Conservation (phyloP, 2,797 vertebrate genomes). For the Pitangus sulphuratus region DNA sequence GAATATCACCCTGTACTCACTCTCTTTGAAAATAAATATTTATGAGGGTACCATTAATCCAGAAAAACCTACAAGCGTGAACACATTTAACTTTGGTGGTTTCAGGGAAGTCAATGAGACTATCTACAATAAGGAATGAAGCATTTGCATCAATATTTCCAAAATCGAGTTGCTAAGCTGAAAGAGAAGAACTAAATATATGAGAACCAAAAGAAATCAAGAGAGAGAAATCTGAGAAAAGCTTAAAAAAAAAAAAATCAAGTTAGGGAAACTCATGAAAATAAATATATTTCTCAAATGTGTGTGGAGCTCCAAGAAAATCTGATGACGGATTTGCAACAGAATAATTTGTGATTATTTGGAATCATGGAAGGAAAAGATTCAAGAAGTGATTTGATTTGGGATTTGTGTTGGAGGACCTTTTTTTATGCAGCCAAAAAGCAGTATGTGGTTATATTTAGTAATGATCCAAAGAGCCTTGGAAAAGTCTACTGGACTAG, state of each 20-base stretch:
- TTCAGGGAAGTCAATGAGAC: background rate
- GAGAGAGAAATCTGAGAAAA: conserved; percentile 9
- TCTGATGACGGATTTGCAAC: conserved; percentile 19
- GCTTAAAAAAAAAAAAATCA: background rate
- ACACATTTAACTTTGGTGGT: background rate
- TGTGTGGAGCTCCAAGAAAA: conserved; percentile 45
- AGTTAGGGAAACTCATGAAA: background rate
- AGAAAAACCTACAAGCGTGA: background rate
- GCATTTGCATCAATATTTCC: background rate
- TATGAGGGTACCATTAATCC: background rate
- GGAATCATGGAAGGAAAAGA: conserved; percentile 36
- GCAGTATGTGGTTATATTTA: background rate
- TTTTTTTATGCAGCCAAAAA: background rate
- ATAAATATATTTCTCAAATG: conserved; percentile 27
- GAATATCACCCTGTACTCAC: background rate
- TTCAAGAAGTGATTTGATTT: background rate
- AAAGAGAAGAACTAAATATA: background rate
- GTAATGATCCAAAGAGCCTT: background rate
- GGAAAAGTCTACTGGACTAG: background rate
- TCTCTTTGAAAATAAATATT: background rate
- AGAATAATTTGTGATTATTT: conserved; percentile 27
- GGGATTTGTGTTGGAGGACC: background rate
- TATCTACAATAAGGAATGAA: background rate
- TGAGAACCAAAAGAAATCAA: background rate
- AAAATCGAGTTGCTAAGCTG: background rate